A percentile compares a stretch with the other conserved stretches of the same genome.
phyloP scores from a whole-genome alignment of 1,140 invertebrate species.

The Megathymus violae region DNA sequence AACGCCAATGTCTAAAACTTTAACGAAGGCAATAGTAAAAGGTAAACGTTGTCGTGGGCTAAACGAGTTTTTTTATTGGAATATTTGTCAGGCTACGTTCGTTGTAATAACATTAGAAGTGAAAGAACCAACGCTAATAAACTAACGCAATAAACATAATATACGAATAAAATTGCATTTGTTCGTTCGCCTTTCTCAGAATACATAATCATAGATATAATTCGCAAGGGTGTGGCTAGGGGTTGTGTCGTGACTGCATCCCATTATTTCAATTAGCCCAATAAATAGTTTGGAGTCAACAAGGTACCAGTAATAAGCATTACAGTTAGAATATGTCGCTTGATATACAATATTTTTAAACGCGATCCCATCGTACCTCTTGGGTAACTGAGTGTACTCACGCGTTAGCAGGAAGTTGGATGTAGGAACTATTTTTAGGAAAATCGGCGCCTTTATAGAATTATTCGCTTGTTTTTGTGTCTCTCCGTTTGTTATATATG shows the following conservation, averaged over 20 bases:
- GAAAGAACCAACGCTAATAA: no score
- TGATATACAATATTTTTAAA: slow-evolving; percentile 64
- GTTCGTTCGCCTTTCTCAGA: neutral
- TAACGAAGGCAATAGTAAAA: no score
- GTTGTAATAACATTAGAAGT: no score
- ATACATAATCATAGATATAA: slow-evolving; percentile 32
- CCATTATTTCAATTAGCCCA: slow-evolving; percentile 58
- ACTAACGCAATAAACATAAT: neutral
- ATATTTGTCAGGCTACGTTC: no score
- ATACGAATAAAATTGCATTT: neutral
- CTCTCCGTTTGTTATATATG: no score
- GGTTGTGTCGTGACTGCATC: slow-evolving; percentile 50
- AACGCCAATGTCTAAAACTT: no score
- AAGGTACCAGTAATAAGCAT: slow-evolving; percentile 47
- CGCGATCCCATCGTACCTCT: slow-evolving; percentile 40
- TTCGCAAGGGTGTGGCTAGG: slow-evolving; percentile 36
- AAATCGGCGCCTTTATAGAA: no score
- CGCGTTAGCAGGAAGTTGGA: slow-evolving; percentile 26
- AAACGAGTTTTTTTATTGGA: no score
- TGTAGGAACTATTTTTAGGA: no score
- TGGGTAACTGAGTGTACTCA: slow-evolving; percentile 39
- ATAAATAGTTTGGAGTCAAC: slow-evolving; percentile 57
- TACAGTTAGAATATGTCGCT: slow-evolving; percentile 52
- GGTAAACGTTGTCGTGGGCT: no score
- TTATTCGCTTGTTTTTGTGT: no score